Evolutionary conservation across 2,797 vertebrate species (phyloP), one percentile per base, ranked within the genome.

Genomic region (Halcyon smyrnensis): DNA sequence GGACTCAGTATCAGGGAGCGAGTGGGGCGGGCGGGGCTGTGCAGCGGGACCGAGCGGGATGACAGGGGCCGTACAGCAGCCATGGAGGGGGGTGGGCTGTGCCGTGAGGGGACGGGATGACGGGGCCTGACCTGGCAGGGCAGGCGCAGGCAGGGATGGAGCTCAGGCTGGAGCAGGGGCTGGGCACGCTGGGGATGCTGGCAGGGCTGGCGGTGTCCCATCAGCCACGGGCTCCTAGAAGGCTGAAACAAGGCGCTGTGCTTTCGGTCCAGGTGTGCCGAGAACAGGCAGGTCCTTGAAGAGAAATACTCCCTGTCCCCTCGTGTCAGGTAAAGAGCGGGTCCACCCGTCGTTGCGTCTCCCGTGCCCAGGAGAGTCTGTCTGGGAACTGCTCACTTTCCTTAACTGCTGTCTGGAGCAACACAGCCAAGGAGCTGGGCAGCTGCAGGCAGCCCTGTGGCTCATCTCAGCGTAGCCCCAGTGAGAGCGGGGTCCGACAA

Each of bases 301-400:
- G 54, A 69, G 32, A 62, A 60, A 18, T 4, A n/a, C 30, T 39
- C 23, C 21, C 45, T 18, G n/a, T 32, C 4, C 15, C 8, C 36
- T 53, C 2, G 0, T 2, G 1, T 18, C 50, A 8, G 70, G 63
- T 18, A 9, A 21, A 56, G 37, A 11, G 5, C 56, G 20, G 57
- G 15, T 21, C 43, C 6, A 5, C 18, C 36, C 21, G 0, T 4
- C 1, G 1, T 0, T 32, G 36, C 3, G 0, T 60, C 63, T 70
- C 41, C 69, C 2, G 1, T 34, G 39, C 28, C 30, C 50, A 7
- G 5, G 30, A 37, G 68, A 12, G 30, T 23, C 11, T 50, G 50
- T 3, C 62, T 28, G 46, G 62, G 43, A 62, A 12, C 41, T 17
- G 19, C 25, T 25, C 5, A 1, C 14, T 0, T 14, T 64, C 23